Conservation (phyloP, 2,113 vertebrate genomes). For the Desmodus rotundus region DNA sequence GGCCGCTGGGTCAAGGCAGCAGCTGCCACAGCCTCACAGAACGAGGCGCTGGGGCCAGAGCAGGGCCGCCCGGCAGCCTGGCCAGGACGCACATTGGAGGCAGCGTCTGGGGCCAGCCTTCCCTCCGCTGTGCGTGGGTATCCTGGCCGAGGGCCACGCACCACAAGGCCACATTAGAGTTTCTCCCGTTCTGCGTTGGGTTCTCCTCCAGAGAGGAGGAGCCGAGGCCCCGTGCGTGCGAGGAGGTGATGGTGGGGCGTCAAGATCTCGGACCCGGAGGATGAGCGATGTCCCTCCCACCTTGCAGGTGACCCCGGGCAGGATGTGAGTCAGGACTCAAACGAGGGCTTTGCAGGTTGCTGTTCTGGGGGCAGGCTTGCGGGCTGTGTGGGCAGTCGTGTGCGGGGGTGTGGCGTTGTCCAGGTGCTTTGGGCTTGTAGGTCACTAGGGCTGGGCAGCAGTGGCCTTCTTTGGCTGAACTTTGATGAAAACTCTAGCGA, state of each 20-base stretch:
- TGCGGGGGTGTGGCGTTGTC: fast-evolving
- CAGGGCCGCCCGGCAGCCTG: background rate
- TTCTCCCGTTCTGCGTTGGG: fast-evolving
- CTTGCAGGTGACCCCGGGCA: background rate
- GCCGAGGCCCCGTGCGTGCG: fast-evolving
- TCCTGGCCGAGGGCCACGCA: background rate
- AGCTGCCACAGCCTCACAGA: background rate
- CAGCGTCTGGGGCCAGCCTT: background rate
- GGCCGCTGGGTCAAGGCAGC: background rate
- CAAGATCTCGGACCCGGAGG: fast-evolving
- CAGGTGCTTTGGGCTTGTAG: background rate
- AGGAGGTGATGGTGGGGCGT: background rate
- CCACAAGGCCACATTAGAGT: fast-evolving
- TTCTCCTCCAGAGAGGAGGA: background rate
- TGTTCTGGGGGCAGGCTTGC: background rate
- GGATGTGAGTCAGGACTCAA: background rate
- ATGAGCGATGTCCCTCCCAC: fast-evolving
- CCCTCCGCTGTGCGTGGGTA: fast-evolving
- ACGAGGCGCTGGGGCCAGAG: background rate
- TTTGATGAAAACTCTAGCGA: background rate
- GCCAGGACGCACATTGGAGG: fast-evolving
- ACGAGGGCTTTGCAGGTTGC: too few species aligned
- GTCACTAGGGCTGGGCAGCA: background rate
- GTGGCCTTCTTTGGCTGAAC: background rate
- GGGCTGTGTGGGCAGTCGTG: fast-evolving